Evolutionary conservation across 2,888 invertebrate species (phyloP), one percentile per base, ranked within the genome.

Genomic region (Amphipoea oculea): DNA sequence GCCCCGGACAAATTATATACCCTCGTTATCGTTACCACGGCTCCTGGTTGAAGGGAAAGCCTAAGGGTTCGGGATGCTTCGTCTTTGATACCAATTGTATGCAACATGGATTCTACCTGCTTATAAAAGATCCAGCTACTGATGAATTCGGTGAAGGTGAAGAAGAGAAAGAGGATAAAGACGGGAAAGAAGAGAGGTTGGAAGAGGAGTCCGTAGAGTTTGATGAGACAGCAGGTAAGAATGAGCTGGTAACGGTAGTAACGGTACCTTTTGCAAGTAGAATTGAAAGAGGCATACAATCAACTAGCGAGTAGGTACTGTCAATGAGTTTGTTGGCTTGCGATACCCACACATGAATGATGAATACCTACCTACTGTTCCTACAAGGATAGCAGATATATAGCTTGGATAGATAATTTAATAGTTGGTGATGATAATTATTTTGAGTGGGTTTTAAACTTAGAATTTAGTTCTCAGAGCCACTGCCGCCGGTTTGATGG

Each of bases 41-140:
- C 0, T 97, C 95, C 11, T 99, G 98, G 98, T 96, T 97, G 77
- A 97, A 97, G 82, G 98, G 98, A 60, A 96, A 98, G 92, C 98
- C 98, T 0, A 97, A 97, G 88, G 98, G 98, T 0, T 97, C 97
- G 0, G 98, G 98, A 0, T 98, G 98, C 78, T 98, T 98, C 89
- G 97, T 98, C 5, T 98, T 98, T 88, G 98, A 98, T 85, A 97
- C 98, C n/a, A 97, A 98, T 83, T 98, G 98, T 87, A 98, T 98
- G 97, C 98, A 98, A 86, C 98, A 98, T 88, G 98, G 98, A 0
- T 98, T 98, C 97, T 95, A 97, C 97, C 72, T 97, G 97, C 87
- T 96, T 67, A 89, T 97, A 57, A 97, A 97, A 83, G 97, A 98
- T 91, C 97, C 97, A 0, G 95, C 89, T 48, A 76, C 90, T 4